Base-by-base conservation (phyloP, 2,797 vertebrate genomes). In the Scomberomorus guttatus region DNA sequence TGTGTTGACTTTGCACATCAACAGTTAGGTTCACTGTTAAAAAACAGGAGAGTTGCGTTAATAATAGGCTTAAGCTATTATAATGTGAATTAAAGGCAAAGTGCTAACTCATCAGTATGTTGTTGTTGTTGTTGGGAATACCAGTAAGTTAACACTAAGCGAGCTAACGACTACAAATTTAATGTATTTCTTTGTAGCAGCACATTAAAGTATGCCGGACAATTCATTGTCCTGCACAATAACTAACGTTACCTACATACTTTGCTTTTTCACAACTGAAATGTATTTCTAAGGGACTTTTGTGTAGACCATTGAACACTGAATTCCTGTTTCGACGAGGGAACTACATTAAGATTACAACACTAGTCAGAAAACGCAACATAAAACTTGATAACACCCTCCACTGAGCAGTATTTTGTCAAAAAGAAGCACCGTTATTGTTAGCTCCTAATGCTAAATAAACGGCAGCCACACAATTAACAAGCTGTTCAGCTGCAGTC, bases 391-490 rank as follows among this genome's bases (percentile, higher is more conserved):
- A 25, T 42, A 15, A 14, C 1, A 1, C 24, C 14, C 14, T 17
- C 1, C 9, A 51, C 0, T 4, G 4, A 27, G 11, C 6, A 0
- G 3, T 20, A 46, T 37, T 50, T 29, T 11, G 20, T 34, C 13
- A 0, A 2, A 2, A 11, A 37, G 2, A 4, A 14, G 12, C 13
- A 8, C 1, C 12, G 17, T 27, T 71, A 17, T 7, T 7, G 22
- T 66, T 87, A 82, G 87, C 88, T 42, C 1, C 25, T 4, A n/a
- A 5, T 54, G 85, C 83, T 82, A 86, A 68, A 60, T 0, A 14
- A 27, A 55, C 75, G 67, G 46, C 10, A 48, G 15, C 14, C 42
- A 48, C 46, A n/a, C 3, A n/a, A 6, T 25, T 11, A 77, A 27
- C 59, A 22, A 39, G 1, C n/a, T 6, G 34, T 2, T 11, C 5